Evolutionary conservation across 2,888 invertebrate genomes (phyloP).

Genomic region (Drosophila hamatofila): DNA sequence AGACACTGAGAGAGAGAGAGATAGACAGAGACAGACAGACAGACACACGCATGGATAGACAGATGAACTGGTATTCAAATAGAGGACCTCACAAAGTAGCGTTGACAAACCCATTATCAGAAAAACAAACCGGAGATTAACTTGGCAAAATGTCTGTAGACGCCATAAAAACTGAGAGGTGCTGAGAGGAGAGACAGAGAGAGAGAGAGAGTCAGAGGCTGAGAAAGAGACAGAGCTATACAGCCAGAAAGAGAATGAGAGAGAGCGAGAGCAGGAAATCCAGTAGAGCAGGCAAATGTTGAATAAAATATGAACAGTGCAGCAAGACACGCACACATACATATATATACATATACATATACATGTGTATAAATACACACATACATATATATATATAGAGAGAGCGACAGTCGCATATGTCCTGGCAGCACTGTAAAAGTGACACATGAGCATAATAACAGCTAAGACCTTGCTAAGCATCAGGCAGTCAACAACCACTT

Average conservation of each 20-base stretch:
- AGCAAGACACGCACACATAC: conserved; percentile 23
- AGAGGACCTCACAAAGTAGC: conserved; percentile 68
- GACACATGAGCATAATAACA: conserved; percentile 80
- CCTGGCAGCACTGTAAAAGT: conserved; percentile 59
- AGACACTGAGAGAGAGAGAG: conserved; percentile 1
- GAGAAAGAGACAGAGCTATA: conserved; percentile 2
- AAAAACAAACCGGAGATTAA: conserved; percentile 81
- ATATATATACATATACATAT: conserved; percentile 12
- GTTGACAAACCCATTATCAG: conserved; percentile 82
- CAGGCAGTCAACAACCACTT: conserved; percentile 79
- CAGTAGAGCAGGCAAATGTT: conserved; percentile 56
- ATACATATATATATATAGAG: conserved; percentile 14
- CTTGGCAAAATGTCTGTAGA: conserved; percentile 81
- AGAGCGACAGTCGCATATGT: conserved; percentile 41
- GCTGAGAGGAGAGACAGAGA: neutral
- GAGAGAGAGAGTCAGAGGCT: conserved; percentile 4
- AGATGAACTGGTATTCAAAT: conserved; percentile 58
- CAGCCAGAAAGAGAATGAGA: conserved; percentile 10
- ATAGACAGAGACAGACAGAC: conserved; percentile 8
- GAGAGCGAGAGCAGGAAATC: conserved; percentile 39
- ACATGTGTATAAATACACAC: conserved; percentile 8
- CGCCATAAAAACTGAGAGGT: conserved; percentile 56
- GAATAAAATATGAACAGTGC: conserved; percentile 77
- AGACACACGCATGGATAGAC: conserved; percentile 21
- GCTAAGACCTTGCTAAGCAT: conserved; percentile 79